phyloP scores from a whole-genome alignment of 2,797 vertebrate genomes.

The Malurus leucopterus region DNA sequence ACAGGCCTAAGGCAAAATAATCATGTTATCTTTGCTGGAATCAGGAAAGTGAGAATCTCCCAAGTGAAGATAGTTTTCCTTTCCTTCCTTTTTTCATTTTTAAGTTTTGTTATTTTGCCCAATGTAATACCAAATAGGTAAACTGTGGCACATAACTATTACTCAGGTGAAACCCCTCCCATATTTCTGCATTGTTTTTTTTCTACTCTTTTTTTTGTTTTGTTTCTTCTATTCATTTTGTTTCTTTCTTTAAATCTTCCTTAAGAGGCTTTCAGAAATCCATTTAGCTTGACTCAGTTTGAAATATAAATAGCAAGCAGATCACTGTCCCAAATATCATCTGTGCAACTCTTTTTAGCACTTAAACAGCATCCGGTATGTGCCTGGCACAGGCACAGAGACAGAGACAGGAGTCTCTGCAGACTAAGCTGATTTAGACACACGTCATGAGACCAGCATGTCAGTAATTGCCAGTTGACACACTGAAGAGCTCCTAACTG shows the following conservation, averaged over 20 bases:
- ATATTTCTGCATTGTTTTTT: neutral
- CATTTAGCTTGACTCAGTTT: slow-evolving; percentile 38
- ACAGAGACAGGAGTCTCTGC: neutral
- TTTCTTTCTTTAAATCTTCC: slow-evolving; percentile 27
- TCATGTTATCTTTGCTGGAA: neutral
- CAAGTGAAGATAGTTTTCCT: neutral
- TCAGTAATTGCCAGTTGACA: neutral
- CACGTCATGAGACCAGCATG: neutral
- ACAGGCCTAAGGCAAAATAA: neutral
- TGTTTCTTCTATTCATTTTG: neutral
- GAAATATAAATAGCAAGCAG: slow-evolving; percentile 55
- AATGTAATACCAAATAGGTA: neutral
- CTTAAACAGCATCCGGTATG: neutral
- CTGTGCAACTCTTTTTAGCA: neutral
- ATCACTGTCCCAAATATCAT: slow-evolving; percentile 36
- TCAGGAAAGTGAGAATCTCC: neutral
- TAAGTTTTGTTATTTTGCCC: neutral
- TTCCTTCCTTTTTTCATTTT: neutral
- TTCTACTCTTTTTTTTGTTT: neutral
- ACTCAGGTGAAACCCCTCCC: accelerated
- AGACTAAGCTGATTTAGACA: slow-evolving; percentile 27
- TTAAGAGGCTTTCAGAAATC: slow-evolving; percentile 60
- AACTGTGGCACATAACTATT: neutral
- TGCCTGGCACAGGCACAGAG: neutral
- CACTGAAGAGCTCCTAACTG: neutral